A percentile compares a stretch with the other conserved stretches of the same genome.
These are phyloP conservation scores for Osmerus mordax DNA, from an alignment of 2,113 vertebrate genomes.

Conservation along the genomic window DNA sequence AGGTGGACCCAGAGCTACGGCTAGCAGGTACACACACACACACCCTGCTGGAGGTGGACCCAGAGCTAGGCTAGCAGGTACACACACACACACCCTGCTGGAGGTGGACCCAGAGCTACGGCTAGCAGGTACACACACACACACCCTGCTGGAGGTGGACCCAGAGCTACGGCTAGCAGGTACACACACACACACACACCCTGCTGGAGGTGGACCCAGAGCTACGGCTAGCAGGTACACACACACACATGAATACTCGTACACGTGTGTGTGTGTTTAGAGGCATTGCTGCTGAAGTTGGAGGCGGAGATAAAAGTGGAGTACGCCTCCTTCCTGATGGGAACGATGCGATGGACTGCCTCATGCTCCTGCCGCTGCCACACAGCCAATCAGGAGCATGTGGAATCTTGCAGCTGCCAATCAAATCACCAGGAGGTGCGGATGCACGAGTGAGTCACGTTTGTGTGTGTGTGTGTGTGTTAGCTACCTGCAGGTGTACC, in stretches of 20 bases:
- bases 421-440: background rate
- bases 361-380: conserved; percentile 36
- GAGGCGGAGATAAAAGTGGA: conserved; percentile 48
- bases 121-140: too few species aligned
- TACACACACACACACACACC: background rate
- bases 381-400: background rate
- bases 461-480: background rate
- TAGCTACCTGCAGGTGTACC: too few species aligned
- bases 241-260: conserved; percentile 2
- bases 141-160: too few species aligned
- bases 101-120: too few species aligned
- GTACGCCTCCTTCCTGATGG: conserved; percentile 43
- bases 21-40: conserved; percentile 63
- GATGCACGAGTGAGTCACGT: conserved; percentile 48
- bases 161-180: too few species aligned
- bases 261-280: conserved; percentile 36
- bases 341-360: background rate
- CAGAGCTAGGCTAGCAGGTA: too few species aligned
- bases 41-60: too few species aligned
- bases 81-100: background rate
- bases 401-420: conserved; percentile 46
- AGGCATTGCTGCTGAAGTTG: conserved; percentile 60
- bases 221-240: background rate
- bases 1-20: conserved; percentile 74
- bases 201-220: too few species aligned